Conservation (phyloP, 2,113 vertebrate genomes). For the Thalassoma bifasciatum region DNA sequence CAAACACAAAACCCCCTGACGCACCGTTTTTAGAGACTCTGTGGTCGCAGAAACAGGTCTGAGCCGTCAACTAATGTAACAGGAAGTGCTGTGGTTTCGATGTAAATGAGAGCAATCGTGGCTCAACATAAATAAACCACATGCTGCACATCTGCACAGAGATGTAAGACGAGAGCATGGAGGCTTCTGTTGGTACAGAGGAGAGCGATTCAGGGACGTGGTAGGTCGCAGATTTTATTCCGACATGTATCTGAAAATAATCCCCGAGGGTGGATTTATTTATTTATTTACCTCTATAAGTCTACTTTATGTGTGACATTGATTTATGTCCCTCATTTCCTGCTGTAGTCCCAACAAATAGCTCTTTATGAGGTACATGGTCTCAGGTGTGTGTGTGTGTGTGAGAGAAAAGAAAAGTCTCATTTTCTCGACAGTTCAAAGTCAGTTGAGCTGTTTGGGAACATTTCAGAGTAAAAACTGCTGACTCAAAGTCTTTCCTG, state of each 20-base stretch:
- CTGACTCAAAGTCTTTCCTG: not conserved
- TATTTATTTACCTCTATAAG: no score
- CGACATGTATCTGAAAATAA: not conserved
- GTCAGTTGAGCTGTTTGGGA: not conserved
- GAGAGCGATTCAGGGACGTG: not conserved
- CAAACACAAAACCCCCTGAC: not conserved
- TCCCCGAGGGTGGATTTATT: no score
- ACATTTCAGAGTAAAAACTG: not conserved
- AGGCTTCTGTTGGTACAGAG: not conserved
- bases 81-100: not conserved
- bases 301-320: not conserved
- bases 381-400: not conserved
- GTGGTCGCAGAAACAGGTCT: not conserved
- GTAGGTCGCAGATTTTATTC: not conserved
- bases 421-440: not conserved
- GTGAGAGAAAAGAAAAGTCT: not conserved
- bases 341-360: not conserved
- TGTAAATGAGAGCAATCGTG: not conserved
- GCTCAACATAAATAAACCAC: no score
- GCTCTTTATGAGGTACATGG: not conserved
- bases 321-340: not conserved
- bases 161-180: not conserved
- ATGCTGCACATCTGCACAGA: not conserved
- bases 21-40: not conserved
- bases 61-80: accelerated